phyloP scores from a whole-genome alignment of 2,797 vertebrate species.

The Chelon auratus region DNA sequence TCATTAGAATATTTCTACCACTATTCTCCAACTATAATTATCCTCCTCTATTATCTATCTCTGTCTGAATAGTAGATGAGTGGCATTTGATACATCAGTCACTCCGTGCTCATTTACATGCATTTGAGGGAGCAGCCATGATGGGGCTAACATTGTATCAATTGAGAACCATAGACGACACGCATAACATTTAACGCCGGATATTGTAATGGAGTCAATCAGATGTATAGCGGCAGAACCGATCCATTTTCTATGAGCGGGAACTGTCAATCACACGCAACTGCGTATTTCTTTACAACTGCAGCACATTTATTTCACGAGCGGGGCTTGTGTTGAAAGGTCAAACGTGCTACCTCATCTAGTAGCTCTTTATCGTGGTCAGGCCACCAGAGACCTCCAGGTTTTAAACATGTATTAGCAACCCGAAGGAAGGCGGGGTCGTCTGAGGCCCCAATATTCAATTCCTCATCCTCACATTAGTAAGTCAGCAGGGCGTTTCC shows the following conservation, averaged over 20 bases:
- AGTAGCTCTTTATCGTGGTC: slow-evolving; percentile 35
- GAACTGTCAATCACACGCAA: slow-evolving; percentile 42
- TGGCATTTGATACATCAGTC: slow-evolving; percentile 80
- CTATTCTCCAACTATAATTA: slow-evolving; percentile 74
- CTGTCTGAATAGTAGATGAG: slow-evolving; percentile 75
- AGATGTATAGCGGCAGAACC: slow-evolving; percentile 26
- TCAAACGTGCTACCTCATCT: slow-evolving; percentile 46
- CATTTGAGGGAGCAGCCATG: slow-evolving; percentile 66
- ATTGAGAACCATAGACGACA: slow-evolving; percentile 52
- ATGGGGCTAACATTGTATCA: slow-evolving; percentile 58
- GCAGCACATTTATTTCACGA: slow-evolving; percentile 37
- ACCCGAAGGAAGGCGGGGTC: slow-evolving; percentile 45
- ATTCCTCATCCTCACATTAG: slow-evolving; percentile 66
- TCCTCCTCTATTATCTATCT: slow-evolving; percentile 73
- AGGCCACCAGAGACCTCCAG: slow-evolving; percentile 40
- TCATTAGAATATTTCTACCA: slow-evolving; percentile 78
- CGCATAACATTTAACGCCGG: slow-evolving; percentile 47
- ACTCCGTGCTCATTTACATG: slow-evolving; percentile 75
- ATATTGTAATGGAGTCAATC: slow-evolving; percentile 44
- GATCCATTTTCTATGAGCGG: slow-evolving; percentile 22
- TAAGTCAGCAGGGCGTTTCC: slow-evolving; percentile 59
- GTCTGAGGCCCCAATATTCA: slow-evolving; percentile 58
- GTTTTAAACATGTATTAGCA: slow-evolving; percentile 64
- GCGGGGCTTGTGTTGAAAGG: slow-evolving; percentile 36
- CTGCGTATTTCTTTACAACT: slow-evolving; percentile 27